phyloP scores from a whole-genome alignment of 2,888 invertebrate genomes.

The Adineta ricciae region DNA sequence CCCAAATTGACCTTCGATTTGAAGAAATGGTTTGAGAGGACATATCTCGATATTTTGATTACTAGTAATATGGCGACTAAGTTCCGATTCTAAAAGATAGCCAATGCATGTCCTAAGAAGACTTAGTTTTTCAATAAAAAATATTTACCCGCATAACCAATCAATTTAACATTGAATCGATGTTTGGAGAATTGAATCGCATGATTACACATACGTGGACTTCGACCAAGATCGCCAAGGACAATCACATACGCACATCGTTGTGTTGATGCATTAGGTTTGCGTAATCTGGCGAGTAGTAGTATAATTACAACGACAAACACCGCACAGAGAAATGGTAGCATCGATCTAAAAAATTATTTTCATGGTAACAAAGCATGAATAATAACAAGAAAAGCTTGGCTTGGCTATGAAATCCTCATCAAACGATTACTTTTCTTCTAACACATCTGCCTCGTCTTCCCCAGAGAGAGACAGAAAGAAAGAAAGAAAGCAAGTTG shows the following conservation, averaged over 20 bases:
- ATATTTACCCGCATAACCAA: constrained; percentile 32
- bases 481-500: background rate
- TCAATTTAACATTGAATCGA: constrained; percentile 21
- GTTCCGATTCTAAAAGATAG: constrained; percentile 21
- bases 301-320: background rate
- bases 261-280: background rate
- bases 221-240: constrained; percentile 29
- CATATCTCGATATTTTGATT: constrained; percentile 1
- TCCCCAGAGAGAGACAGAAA: background rate
- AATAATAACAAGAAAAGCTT: background rate
- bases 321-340: background rate
- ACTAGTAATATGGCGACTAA: background rate
- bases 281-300: background rate
- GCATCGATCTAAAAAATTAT: background rate
- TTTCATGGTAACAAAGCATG: too few species aligned
- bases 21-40: background rate
- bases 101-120: background rate
- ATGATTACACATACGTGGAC: constrained; percentile 33
- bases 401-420: background rate
- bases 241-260: constrained; percentile 29
- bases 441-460: background rate
- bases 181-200: constrained; percentile 22
- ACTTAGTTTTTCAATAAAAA: background rate
- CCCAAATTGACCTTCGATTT: background rate
- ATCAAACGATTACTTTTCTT: background rate